phyloP scores from a whole-genome alignment of 2,888 invertebrate species.

The Caradrina kadenii region DNA sequence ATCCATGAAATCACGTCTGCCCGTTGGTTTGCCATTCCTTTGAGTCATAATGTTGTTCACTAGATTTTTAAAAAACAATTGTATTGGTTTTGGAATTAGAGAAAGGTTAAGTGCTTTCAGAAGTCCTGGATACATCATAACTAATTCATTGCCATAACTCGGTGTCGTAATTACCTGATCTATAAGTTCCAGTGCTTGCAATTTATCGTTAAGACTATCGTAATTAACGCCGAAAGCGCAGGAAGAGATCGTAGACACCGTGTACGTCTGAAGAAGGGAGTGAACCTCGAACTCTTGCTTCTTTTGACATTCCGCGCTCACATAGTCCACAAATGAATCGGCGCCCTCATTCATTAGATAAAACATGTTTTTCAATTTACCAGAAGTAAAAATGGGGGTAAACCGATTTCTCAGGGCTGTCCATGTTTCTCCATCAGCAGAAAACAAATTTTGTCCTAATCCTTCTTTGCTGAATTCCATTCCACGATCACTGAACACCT shows the following conservation, averaged over 20 bases:
- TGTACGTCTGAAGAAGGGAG: slow-evolving; percentile 68
- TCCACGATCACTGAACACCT: slow-evolving; percentile 74
- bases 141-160: slow-evolving; percentile 60
- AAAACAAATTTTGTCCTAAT: slow-evolving; percentile 75
- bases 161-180: slow-evolving; percentile 52
- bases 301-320: slow-evolving; percentile 49
- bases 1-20: slow-evolving; percentile 76
- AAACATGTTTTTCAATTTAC: slow-evolving; percentile 79
- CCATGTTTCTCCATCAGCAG: slow-evolving; percentile 76
- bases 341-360: slow-evolving; percentile 70
- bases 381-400: slow-evolving; percentile 76
- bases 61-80: slow-evolving; percentile 67
- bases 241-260: slow-evolving; percentile 70
- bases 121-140: slow-evolving; percentile 75
- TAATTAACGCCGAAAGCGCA: slow-evolving; percentile 74
- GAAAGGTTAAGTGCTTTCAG: slow-evolving; percentile 67
- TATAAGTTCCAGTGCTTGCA: slow-evolving; percentile 47
- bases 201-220: slow-evolving; percentile 59
- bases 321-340: slow-evolving; percentile 67
- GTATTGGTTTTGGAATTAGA: slow-evolving; percentile 63
- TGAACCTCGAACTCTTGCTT: slow-evolving; percentile 66
- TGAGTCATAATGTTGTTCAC: slow-evolving; percentile 65
- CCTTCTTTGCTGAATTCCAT: slow-evolving; percentile 72
- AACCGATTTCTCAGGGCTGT: slow-evolving; percentile 70
- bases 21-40: slow-evolving; percentile 69